Evolutionary conservation across 2,797 vertebrate species (phyloP).

Genomic region (Petrocephalus sullivani): DNA sequence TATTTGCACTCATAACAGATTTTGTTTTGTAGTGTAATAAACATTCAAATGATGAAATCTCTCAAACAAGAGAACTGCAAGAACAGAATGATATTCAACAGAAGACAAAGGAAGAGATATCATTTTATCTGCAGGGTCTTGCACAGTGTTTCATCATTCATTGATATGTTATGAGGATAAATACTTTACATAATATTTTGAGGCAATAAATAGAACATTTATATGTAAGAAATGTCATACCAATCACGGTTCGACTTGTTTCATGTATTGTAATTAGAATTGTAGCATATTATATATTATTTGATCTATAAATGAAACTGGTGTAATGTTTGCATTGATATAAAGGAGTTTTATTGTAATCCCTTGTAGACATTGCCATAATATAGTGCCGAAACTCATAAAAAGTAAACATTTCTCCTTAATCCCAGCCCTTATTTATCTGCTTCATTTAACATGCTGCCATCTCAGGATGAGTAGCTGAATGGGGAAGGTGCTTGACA

Average conservation of each 20-base stretch:
- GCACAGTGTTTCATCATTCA: neutral
- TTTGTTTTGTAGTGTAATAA: neutral
- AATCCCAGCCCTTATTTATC: neutral
- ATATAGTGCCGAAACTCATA: neutral
- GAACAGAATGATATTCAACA: neutral
- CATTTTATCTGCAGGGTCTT: neutral
- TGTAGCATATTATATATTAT: neutral
- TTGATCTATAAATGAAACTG: neutral
- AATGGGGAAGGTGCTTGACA: neutral
- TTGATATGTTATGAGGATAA: conserved; percentile 1
- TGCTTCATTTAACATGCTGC: neutral
- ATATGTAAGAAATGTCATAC: neutral
- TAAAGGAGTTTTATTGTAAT: neutral
- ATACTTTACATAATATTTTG: neutral
- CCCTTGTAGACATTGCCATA: neutral
- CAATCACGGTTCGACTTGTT: neutral
- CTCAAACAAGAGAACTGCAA: neutral
- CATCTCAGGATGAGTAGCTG: neutral
- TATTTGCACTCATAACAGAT: neutral
- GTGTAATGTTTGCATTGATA: neutral
- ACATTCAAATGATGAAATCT: neutral
- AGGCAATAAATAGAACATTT: neutral
- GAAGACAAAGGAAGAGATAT: neutral
- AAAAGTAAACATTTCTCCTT: neutral
- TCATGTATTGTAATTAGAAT: neutral